These are phyloP conservation scores for Aphaenogaster ashmeadi DNA, from an alignment of 1,140 invertebrate species.

Conservation along the genomic window DNA sequence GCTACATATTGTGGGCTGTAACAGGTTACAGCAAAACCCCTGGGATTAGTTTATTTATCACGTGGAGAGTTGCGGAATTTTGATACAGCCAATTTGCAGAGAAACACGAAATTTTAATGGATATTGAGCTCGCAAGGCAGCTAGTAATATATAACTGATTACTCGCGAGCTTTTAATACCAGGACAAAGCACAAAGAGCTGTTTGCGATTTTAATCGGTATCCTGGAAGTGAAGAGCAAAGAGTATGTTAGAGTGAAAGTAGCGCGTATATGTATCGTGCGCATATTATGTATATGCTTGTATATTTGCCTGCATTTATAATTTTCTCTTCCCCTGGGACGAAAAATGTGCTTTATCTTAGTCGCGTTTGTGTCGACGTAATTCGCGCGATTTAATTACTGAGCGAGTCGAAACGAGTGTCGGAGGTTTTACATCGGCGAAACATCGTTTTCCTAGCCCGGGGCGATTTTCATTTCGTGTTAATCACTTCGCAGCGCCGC, in stretches of 20 bases:
- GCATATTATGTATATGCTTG: neutral
- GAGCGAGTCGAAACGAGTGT: constrained; percentile 17
- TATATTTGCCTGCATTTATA: constrained; percentile 20
- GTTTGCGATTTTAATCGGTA: constrained; percentile 43
- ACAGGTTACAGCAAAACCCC: constrained; percentile 16
- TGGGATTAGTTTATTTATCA: constrained; percentile 44
- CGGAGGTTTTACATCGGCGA: constrained; percentile 57
- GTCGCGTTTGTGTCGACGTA: constrained; percentile 8
- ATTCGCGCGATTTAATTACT: constrained; percentile 68
- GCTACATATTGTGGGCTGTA: constrained; percentile 21
- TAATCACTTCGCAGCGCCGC: constrained; percentile 61
- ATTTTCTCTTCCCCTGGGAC: constrained; percentile 5
- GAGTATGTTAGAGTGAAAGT: neutral
- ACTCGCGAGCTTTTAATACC: constrained; percentile 21
- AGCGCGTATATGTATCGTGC: neutral
- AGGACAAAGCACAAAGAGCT: constrained; percentile 19
- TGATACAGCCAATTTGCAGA: constrained; percentile 19
- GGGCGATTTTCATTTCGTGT: constrained; percentile 64
- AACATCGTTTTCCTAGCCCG: constrained; percentile 47
- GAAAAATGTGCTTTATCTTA: constrained; percentile 51
- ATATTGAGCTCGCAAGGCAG: constrained; percentile 3
- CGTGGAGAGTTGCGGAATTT: constrained; percentile 26
- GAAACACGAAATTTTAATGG: constrained; percentile 13
- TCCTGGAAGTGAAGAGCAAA: constrained; percentile 1
- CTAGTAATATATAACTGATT: constrained; percentile 2